phyloP scores from a whole-genome alignment of 2,888 invertebrate species.

The Metacarcinus magister region DNA sequence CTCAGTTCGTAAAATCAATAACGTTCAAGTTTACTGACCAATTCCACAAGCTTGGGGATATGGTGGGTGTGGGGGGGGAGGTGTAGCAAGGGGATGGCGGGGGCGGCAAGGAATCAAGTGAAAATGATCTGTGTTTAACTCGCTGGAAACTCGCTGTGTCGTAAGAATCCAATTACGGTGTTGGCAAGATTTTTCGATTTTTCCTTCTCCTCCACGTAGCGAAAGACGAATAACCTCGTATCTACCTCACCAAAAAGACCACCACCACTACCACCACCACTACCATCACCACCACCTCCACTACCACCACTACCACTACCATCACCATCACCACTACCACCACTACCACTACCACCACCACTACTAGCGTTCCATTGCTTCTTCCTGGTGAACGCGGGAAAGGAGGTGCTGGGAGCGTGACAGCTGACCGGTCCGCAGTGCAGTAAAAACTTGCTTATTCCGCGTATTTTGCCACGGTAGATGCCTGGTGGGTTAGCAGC shows the following conservation, averaged over 20 bases:
- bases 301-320: too few species aligned
- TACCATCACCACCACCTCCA: too few species aligned
- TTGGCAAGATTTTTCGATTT: background rate
- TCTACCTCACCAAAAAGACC: background rate
- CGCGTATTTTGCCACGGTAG: background rate
- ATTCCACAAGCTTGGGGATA: too few species aligned
- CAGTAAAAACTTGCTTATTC: slow-evolving; percentile 26
- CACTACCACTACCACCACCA: too few species aligned
- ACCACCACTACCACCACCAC: background rate
- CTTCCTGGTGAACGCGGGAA: background rate
- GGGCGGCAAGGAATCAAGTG: slow-evolving; percentile 26
- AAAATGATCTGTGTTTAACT: background rate
- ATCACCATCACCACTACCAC: too few species aligned
- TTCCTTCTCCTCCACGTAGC: background rate
- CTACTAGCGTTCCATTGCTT: background rate
- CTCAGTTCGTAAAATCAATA: background rate
- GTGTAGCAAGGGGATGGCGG: background rate
- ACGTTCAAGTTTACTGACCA: background rate
- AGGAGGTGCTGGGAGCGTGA: background rate
- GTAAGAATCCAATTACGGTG: background rate
- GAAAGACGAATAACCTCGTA: background rate
- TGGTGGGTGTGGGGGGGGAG: background rate
- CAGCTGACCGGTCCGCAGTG: background rate
- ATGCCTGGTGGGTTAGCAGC: background rate
- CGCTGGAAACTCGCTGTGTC: background rate